Evolutionary conservation across 92 coral and sea anemone genomes (phyloP), one percentile per base, ranked within the genome.

Genomic region (Palythoa grandis): DNA sequence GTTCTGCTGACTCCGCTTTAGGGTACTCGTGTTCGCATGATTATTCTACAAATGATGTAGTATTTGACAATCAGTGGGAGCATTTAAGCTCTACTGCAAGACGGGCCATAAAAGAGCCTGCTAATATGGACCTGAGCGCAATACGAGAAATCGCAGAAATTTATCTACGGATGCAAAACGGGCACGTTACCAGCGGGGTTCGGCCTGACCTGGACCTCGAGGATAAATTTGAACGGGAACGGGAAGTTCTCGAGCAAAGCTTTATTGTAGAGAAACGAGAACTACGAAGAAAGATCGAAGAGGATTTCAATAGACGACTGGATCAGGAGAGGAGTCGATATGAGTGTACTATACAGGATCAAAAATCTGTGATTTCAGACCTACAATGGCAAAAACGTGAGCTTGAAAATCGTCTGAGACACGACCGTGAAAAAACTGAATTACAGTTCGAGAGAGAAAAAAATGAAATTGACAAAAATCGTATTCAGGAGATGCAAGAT

Each of bases 121-220:
- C 83, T 38, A 86, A 83, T 57, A 88, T 92, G 47, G 98, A 94
- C 76, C 83, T 88, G 50, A 88, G 79, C 76, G 82, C 91, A 48
- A 88, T 94, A 52, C 91, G 89, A 54, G 98, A 94, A 84, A 94
- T 94, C 68, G 98, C 98, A 14, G 98, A 96, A 69, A 93, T 93
- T 1, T 94, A 95, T 70, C 76, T 97, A 23, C 69, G 99, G 72
- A 91, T 97, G 89, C 92, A 95, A 83, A 91, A 88, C 78, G 94
- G 96, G 1, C 84, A 86, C 40, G 79, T 92, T 63, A 92, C 95
- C 17, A 92, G 98, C 76, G 89, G 93, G 63, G 88, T 97, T 17
- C 91, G 98, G 11, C 99, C 98, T 25, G 99, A 97, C 57, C 79
- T 97, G 25, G 99, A 97, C 86, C 83, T 95, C 11, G 99, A 97